Conservation (phyloP, 1,140 invertebrate species). For the Bursaphelenchus mucronatus region DNA sequence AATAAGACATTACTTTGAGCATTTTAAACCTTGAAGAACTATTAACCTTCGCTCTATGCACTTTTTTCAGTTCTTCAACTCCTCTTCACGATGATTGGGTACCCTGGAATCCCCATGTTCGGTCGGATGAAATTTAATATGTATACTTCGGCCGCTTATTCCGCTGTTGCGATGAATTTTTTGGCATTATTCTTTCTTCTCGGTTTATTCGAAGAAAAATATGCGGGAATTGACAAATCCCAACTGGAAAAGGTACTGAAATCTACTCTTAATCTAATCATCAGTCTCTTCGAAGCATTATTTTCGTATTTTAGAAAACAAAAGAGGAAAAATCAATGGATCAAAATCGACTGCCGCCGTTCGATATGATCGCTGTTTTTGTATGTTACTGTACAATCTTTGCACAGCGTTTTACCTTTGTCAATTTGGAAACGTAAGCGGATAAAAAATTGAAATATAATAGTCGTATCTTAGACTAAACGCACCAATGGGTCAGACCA, state of each 20-base stretch:
- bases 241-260: too few species aligned
- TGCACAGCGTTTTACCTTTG: conserved; percentile 17
- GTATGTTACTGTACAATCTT: conserved; percentile 18
- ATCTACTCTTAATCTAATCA: too few species aligned
- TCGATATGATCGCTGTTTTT: conserved; percentile 17
- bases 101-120: conserved; percentile 47
- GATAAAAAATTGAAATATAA: neutral
- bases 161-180: conserved; percentile 1
- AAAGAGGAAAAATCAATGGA: neutral
- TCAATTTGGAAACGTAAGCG: conserved; percentile 22
- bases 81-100: conserved; percentile 33
- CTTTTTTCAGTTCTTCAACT: conserved; percentile 51
- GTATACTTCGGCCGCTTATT: conserved; percentile 11
- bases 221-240: conserved; percentile 1
- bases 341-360: neutral
- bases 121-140: conserved; percentile 4
- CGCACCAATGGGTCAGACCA: too few species aligned
- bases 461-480: too few species aligned
- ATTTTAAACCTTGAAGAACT: too few species aligned
- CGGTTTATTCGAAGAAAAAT: conserved; percentile 13
- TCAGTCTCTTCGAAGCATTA: too few species aligned
- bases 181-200: neutral
- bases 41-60: too few species aligned
- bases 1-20: too few species aligned
- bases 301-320: neutral